A percentile compares a stretch with the other conserved stretches of the same genome.
Conservation (phyloP, 2,888 invertebrate genomes). For the Caenorhabditis angaria region DNA sequence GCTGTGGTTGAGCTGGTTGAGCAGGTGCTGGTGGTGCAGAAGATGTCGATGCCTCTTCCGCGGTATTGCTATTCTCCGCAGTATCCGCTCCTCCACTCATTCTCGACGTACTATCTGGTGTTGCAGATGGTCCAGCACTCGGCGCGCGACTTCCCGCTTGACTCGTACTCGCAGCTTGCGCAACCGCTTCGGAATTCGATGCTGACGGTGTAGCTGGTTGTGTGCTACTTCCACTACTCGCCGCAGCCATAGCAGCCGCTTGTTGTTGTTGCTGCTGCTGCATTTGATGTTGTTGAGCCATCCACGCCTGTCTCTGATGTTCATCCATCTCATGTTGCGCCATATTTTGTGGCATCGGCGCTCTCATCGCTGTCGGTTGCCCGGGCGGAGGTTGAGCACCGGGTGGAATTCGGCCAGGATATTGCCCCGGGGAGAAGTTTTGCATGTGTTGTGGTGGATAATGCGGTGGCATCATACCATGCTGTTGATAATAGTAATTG, state of each 20-base stretch:
- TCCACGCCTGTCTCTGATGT: slow-evolving; percentile 38
- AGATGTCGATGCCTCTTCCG: slow-evolving; percentile 1
- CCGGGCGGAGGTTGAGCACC: too few species aligned
- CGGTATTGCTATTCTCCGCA: slow-evolving; percentile 9
- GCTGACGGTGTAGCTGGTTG: slow-evolving; percentile 54
- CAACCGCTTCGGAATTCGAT: slow-evolving; percentile 35
- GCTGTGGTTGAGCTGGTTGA: slow-evolving; percentile 9
- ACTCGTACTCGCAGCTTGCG: slow-evolving; percentile 12
- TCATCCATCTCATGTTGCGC: slow-evolving; percentile 41
- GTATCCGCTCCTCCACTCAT: slow-evolving; percentile 48
- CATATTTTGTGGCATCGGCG: slow-evolving; percentile 50
- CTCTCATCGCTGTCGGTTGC: slow-evolving; percentile 45
- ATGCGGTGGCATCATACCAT: slow-evolving; percentile 40
- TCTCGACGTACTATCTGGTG: slow-evolving; percentile 54
- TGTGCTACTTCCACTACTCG: slow-evolving; percentile 27
- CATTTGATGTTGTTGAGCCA: slow-evolving; percentile 35
- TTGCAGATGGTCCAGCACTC: slow-evolving; percentile 47
- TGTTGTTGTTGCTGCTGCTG: slow-evolving; percentile 35
- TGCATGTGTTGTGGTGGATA: slow-evolving; percentile 37
- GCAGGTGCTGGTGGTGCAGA: slow-evolving; percentile 6
- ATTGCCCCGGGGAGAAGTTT: slow-evolving; percentile 46
- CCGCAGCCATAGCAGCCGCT: slow-evolving; percentile 20
- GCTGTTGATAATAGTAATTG: slow-evolving; percentile 38
- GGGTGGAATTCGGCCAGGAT: slow-evolving; percentile 26
- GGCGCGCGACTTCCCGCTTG: slow-evolving; percentile 54